These are phyloP conservation scores for Prietella phreatophila DNA, from an alignment of 2,113 vertebrate species.

Conservation along the genomic window DNA sequence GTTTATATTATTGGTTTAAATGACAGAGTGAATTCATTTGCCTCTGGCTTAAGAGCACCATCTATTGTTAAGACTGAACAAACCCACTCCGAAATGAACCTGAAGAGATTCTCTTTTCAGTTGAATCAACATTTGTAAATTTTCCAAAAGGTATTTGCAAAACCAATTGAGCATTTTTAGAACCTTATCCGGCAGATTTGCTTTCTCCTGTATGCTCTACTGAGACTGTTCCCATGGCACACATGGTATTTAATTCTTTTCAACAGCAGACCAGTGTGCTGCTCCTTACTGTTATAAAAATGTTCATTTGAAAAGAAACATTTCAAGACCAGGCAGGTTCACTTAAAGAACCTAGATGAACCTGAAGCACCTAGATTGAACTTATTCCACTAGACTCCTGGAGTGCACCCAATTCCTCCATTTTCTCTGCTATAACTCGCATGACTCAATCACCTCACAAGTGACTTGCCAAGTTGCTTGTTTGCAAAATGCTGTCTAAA, in stretches of 20 bases:
- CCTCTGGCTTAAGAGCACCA: constrained; percentile 52
- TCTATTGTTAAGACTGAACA: constrained; percentile 50
- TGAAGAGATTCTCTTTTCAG: background rate
- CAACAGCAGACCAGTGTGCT: background rate
- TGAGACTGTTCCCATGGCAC: background rate
- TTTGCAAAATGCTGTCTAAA: background rate
- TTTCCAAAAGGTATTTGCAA: background rate
- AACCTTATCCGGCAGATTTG: background rate
- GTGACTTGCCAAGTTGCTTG: background rate
- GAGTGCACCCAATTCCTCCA: background rate
- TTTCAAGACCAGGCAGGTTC: constrained; percentile 26
- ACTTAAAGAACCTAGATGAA: background rate
- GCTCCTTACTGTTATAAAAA: background rate
- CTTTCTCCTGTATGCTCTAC: background rate
- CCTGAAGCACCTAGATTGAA: background rate
- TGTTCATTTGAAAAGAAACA: background rate
- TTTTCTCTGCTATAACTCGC: constrained; percentile 3
- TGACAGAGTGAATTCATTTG: background rate
- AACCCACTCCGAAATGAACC: background rate
- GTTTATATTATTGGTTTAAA: background rate
- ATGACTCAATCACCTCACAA: background rate
- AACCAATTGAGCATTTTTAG: background rate
- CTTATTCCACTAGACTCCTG: constrained; percentile 7
- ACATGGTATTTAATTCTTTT: background rate
- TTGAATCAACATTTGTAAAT: background rate